Conservation (phyloP, 2,113 vertebrate species). For the Henicopernis longicauda region DNA sequence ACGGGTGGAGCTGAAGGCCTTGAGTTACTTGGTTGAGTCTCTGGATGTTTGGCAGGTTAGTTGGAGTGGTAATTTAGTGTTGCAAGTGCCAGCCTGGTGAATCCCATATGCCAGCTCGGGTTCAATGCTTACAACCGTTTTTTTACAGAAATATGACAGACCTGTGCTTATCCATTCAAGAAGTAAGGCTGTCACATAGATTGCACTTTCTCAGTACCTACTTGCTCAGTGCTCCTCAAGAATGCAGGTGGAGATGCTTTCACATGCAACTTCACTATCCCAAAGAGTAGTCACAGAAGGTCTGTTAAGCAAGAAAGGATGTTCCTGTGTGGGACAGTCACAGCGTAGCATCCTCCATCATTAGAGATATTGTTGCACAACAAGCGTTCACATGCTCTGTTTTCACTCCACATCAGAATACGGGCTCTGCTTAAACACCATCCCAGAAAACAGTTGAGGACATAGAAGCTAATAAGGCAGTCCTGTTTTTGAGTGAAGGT, state of each 20-base stretch:
- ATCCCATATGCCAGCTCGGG: rapidly evolving
- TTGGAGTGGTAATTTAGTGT: background rate
- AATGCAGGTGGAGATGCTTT: background rate
- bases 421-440: background rate
- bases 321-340: background rate
- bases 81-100: background rate
- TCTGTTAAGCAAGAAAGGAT: background rate
- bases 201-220: rapidly evolving
- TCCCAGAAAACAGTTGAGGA: background rate
- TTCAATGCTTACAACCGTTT: rapidly evolving
- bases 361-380: background rate
- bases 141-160: rapidly evolving
- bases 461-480: background rate
- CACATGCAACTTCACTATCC: rapidly evolving
- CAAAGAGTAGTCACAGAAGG: background rate
- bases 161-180: rapidly evolving
- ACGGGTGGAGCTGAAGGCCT: background rate
- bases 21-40: background rate
- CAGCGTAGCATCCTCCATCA: background rate
- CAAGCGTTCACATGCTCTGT: background rate
- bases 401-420: background rate
- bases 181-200: too few relatives aligned
- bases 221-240: background rate
- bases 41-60: background rate
- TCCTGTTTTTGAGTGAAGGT: background rate